A percentile compares a stretch with the other conserved stretches of the same genome.
These are phyloP conservation scores for Microtus oregoni DNA, from an alignment of 2,113 vertebrate genomes.

Conservation along the genomic window DNA sequence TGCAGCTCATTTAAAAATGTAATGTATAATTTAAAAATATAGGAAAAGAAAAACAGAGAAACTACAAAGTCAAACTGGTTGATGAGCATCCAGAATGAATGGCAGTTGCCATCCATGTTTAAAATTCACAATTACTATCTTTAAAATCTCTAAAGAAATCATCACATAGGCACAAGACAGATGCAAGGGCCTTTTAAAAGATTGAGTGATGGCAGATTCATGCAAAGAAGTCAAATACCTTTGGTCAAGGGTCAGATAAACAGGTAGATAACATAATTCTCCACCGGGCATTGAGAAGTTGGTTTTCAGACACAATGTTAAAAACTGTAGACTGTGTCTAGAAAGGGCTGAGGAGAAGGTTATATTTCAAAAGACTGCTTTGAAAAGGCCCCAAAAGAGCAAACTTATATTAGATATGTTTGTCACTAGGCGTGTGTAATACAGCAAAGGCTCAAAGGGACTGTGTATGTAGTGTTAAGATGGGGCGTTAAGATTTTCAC, in stretches of 20 bases:
- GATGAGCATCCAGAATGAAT: neutral
- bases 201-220: neutral
- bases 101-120: neutral
- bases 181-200: neutral
- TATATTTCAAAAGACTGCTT: neutral
- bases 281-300: neutral
- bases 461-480: neutral
- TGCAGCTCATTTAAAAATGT: too few relatives aligned
- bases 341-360: neutral
- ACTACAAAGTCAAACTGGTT: neutral
- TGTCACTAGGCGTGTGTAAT: neutral
- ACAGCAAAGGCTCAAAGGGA: neutral
- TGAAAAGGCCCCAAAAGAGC: neutral
- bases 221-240: neutral
- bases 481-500: neutral
- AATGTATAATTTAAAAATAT: too few relatives aligned
- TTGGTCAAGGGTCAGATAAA: neutral
- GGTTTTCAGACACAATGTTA: neutral
- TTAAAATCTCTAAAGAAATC: constrained; percentile 20
- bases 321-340: neutral
- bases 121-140: constrained; percentile 4
- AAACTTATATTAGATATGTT: neutral
- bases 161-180: neutral
- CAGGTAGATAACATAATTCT: neutral
- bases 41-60: neutral